Conservation (phyloP, 2,113 vertebrate species). For the Oncorhynchus gorbuscha region DNA sequence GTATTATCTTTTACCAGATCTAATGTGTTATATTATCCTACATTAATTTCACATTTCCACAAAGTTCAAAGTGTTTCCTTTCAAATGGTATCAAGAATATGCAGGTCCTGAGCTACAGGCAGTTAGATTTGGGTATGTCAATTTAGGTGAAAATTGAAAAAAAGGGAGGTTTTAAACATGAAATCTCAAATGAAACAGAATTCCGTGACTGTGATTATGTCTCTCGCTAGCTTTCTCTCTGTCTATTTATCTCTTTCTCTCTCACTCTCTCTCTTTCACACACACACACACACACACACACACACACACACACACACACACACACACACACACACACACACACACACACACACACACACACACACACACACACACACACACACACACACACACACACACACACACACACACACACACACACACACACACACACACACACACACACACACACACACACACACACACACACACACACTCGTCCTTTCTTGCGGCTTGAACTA, state of each 20-base stretch:
- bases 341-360: background rate
- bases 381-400: background rate
- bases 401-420: background rate
- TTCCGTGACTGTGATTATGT: background rate
- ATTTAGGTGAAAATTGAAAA: too few species aligned
- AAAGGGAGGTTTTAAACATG: background rate
- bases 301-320: background rate
- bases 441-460: background rate
- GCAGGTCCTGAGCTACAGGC: too few species aligned
- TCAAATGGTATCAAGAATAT: too few species aligned
- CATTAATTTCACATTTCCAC: too few species aligned
- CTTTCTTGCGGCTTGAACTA: slow-evolving; percentile 2
- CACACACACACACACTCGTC: background rate
- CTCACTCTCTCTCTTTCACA: background rate
- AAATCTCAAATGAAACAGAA: background rate
- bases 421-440: background rate
- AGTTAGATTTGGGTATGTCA: too few species aligned
- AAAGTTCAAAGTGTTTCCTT: too few species aligned
- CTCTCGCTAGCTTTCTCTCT: background rate
- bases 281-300: background rate
- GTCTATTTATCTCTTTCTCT: slow-evolving; percentile 3
- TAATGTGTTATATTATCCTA: too few species aligned
- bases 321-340: background rate
- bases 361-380: background rate
- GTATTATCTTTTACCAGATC: too few species aligned